Evolutionary conservation across 2,797 vertebrate species (phyloP), one percentile per base, ranked within the genome.

Genomic region (Sitta carolinensis): DNA sequence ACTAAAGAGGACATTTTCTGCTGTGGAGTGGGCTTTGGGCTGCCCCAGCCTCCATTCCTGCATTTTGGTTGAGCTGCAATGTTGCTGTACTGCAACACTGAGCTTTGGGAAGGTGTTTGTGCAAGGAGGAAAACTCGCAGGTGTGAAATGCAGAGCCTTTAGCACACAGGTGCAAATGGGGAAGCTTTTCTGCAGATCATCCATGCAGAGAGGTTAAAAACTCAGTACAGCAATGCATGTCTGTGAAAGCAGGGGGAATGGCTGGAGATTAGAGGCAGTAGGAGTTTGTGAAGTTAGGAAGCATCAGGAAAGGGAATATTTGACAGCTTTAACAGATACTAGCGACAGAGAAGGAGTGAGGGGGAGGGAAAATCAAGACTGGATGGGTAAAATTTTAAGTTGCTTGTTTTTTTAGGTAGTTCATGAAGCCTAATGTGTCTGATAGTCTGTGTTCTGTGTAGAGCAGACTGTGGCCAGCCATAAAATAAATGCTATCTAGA

Each of bases 281-380:
- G 84, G 89, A 84, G 66, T 64, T 67, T 29, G 74, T 90, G 48
- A 87, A 91, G 87, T 68, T 90, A 43, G 82, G 55, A 87, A 72
- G 69, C 51, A 58, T 72, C 59, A 72, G 58, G 32, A 89, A 74
- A 54, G 61, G 50, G 58, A 66, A 34, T 83, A 57, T 84, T 92
- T 89, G 72, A 72, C 78, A 93, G 81, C 50, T 94, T 85, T 87
- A 68, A 38, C 58, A 89, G 57, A 64, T 77, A 74, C 22, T 26
- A 58, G 64, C 1, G 1, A 43, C 23, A 72, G 61, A 75, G 34
- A 8, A 66, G 40, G 70, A 94, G 58, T 14, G 26, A 87, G 69
- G 43, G 14, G 52, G 64, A 70, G 32, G 69, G 36, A 79, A 73
- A 87, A 83, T 64, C 22, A 38, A 54, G 81, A 70, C 52, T 85